Percentiles rank a stretch among this genome's conserved stretches.
Evolutionary conservation across 2,888 invertebrate genomes (phyloP).

Genomic region (Alsophila aescularia): DNA sequence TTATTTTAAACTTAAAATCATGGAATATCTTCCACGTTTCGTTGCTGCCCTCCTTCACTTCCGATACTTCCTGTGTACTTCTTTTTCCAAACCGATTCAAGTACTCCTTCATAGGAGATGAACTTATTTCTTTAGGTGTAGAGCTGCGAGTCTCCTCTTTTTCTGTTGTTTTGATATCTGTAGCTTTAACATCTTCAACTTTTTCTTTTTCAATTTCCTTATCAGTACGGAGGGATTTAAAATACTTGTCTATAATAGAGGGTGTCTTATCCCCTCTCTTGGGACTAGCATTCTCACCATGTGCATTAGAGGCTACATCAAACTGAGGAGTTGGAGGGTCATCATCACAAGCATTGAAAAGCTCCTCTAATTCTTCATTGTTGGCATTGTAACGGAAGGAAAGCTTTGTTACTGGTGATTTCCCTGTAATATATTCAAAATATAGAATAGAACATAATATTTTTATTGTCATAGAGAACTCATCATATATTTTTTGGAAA

Average conservation of each 20-base stretch:
- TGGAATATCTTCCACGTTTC: conserved; percentile 90
- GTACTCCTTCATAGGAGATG: conserved; percentile 84
- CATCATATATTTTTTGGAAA: too few relatives aligned
- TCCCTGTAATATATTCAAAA: conserved; percentile 58
- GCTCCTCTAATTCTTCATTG: conserved; percentile 89
- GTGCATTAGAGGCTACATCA: conserved; percentile 65
- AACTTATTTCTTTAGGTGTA: conserved; percentile 66
- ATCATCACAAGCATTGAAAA: conserved; percentile 86
- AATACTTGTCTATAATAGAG: conserved; percentile 80
- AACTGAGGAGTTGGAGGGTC: conserved; percentile 78
- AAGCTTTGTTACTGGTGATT: conserved; percentile 77
- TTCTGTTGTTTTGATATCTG: conserved; percentile 56
- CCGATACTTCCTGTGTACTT: conserved; percentile 85
- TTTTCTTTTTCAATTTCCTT: conserved; percentile 69
- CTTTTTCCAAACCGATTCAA: conserved; percentile 85
- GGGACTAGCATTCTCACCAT: conserved; percentile 71
- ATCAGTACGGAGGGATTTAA: conserved; percentile 73
- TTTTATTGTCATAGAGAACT: too few relatives aligned
- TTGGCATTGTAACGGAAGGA: conserved; percentile 91
- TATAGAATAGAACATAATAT: conserved; percentile 14
- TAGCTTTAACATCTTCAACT: conserved; percentile 58
- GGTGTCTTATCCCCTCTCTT: conserved; percentile 74
- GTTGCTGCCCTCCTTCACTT: conserved; percentile 70
- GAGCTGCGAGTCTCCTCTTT: conserved; percentile 48
- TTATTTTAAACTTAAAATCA: conserved; percentile 89